phyloP scores from a whole-genome alignment of 2,888 invertebrate genomes.

The Nasonia oneida region DNA sequence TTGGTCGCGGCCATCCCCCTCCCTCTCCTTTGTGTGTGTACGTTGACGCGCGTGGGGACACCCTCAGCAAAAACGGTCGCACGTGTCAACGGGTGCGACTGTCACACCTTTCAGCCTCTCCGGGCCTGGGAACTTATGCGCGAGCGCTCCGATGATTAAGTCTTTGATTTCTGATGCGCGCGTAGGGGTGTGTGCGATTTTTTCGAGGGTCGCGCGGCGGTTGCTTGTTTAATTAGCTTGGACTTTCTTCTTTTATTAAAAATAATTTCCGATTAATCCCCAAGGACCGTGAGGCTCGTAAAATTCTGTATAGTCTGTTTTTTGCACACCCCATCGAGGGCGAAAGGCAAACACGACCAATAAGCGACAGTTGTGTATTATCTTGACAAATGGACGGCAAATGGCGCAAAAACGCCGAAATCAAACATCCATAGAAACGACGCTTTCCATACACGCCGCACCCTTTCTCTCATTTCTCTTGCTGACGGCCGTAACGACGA shows the following conservation, averaged over 20 bases:
- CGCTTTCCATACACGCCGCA: slow-evolving; percentile 16
- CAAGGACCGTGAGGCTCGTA: background rate
- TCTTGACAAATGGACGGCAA: slow-evolving; percentile 50
- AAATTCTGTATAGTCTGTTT: background rate
- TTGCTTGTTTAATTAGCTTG: background rate
- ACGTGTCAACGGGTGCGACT: slow-evolving; percentile 63
- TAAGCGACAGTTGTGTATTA: slow-evolving; percentile 50
- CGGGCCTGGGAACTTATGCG: slow-evolving; percentile 59
- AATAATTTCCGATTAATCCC: background rate
- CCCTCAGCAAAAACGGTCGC: slow-evolving; percentile 59
- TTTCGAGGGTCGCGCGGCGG: slow-evolving; percentile 22
- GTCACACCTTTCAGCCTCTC: slow-evolving; percentile 60
- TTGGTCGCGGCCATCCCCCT: background rate
- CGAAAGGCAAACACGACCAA: slow-evolving; percentile 34
- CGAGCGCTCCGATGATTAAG: slow-evolving; percentile 50
- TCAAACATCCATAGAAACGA: slow-evolving; percentile 39
- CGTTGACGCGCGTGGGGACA: slow-evolving; percentile 1
- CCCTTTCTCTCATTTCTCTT: slow-evolving; percentile 44
- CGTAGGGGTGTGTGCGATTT: background rate
- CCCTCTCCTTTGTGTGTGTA: background rate
- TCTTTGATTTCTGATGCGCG: slow-evolving; percentile 30
- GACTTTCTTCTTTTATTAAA: background rate
- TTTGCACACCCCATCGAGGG: background rate
- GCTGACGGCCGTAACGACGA: slow-evolving; percentile 33
- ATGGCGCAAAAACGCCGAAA: slow-evolving; percentile 36